Conservation (phyloP, 2,888 invertebrate species). For the Petrolisthes cinctipes region DNA sequence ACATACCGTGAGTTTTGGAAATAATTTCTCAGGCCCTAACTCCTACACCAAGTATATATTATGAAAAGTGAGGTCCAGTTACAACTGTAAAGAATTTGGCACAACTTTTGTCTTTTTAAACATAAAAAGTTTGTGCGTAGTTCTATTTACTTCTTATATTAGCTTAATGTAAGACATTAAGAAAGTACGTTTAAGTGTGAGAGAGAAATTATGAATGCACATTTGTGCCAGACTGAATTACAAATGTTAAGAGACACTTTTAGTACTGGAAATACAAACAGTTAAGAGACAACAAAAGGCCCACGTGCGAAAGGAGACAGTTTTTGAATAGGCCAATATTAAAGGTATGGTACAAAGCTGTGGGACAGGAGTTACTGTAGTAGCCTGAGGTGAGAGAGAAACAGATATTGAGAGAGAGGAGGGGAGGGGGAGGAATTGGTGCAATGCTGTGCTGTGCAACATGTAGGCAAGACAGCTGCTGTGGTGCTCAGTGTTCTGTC, state of each 20-base stretch:
- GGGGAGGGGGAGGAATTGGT: neutral
- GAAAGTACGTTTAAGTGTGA: too few relatives aligned
- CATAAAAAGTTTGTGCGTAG: too few relatives aligned
- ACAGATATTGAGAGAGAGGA: neutral
- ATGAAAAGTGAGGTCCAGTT: too few relatives aligned
- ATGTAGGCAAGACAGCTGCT: conserved; percentile 13
- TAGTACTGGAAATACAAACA: neutral
- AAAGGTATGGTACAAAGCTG: neutral
- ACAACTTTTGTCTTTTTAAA: too few relatives aligned
- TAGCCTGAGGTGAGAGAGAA: neutral
- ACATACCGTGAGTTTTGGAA: too few relatives aligned
- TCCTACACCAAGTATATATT: too few relatives aligned
- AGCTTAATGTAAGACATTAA: too few relatives aligned
- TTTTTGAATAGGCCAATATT: neutral
- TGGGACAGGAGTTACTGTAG: too few relatives aligned
- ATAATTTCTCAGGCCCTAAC: too few relatives aligned
- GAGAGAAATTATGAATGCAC: too few relatives aligned
- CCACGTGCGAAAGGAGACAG: neutral
- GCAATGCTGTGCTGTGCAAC: conserved; percentile 1
- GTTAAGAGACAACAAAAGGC: neutral
- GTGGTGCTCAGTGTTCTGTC: conserved; percentile 10
- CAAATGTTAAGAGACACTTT: neutral
- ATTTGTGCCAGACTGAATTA: neutral
- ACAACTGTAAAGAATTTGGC: too few relatives aligned
- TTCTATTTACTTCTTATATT: too few relatives aligned